Evolutionary conservation across 2,888 invertebrate genomes (phyloP).

Genomic region (Sycophila texana): DNA sequence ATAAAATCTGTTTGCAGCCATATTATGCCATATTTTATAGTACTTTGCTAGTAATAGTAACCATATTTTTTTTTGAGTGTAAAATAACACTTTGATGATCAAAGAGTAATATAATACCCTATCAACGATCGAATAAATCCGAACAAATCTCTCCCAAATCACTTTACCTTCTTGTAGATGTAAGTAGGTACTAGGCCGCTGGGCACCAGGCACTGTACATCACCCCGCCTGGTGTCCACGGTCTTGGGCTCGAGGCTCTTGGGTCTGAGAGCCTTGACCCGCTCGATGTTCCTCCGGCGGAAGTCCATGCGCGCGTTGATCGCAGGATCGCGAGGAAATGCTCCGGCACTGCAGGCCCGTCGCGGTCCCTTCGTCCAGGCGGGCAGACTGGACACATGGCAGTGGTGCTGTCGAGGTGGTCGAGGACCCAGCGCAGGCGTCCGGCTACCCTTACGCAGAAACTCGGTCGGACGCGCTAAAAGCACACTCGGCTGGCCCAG

Average conservation of each 20-base stretch:
- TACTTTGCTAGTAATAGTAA: too few relatives aligned
- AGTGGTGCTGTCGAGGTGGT: neutral
- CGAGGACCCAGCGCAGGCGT: neutral
- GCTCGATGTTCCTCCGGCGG: constrained; percentile 80
- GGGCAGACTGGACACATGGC: constrained; percentile 38
- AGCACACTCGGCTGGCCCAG: constrained; percentile 58
- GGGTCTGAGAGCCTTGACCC: constrained; percentile 78
- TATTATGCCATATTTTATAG: too few relatives aligned
- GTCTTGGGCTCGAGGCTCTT: constrained; percentile 77
- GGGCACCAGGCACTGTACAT: constrained; percentile 79
- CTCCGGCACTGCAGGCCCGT: constrained; percentile 60
- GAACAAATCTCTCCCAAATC: too few relatives aligned
- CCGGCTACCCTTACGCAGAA: constrained; percentile 58
- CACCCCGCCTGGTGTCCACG: constrained; percentile 82
- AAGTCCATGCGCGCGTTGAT: constrained; percentile 76
- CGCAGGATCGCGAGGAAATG: constrained; percentile 60
- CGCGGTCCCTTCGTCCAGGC: constrained; percentile 60
- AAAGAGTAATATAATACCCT: too few relatives aligned
- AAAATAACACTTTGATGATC: too few relatives aligned
- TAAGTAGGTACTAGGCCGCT: constrained; percentile 83
- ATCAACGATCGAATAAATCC: too few relatives aligned
- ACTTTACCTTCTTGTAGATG: constrained; percentile 78
- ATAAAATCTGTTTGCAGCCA: too few relatives aligned
- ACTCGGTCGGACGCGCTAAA: constrained; percentile 60
- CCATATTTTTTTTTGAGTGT: too few relatives aligned